A percentile compares a stretch with the other conserved stretches of the same genome.
Conservation (phyloP, 2,113 vertebrate species). For the Mus spicilegus region DNA sequence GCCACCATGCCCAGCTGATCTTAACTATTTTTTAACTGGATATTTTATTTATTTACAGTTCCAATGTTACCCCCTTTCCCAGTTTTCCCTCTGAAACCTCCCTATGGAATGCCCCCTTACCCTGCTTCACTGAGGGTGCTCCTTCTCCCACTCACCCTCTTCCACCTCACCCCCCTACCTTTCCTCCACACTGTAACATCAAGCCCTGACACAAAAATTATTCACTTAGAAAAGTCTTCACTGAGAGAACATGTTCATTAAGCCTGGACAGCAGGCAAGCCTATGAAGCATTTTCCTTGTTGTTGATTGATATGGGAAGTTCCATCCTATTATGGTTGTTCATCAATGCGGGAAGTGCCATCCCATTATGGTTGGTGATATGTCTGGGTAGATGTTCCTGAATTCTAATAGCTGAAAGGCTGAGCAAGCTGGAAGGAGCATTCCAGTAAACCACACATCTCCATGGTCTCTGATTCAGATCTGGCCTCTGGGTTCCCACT, state of each 20-base stretch:
- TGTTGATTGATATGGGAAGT: too few relatives aligned
- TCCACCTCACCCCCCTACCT: too few relatives aligned
- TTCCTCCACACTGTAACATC: too few relatives aligned
- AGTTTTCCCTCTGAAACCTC: too few relatives aligned
- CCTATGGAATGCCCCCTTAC: too few relatives aligned
- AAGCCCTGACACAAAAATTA: not conserved
- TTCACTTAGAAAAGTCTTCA: not conserved
- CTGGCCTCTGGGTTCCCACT: not conserved
- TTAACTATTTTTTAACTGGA: too few relatives aligned
- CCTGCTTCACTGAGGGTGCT: too few relatives aligned
- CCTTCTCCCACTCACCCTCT: too few relatives aligned
- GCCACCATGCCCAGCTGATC: too few relatives aligned
- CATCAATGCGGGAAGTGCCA: not conserved
- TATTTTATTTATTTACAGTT: too few relatives aligned
- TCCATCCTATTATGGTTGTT: too few relatives aligned
- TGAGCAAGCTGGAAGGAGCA: not conserved
- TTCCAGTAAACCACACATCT: not conserved
- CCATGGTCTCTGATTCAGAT: not conserved
- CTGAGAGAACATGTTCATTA: not conserved
- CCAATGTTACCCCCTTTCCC: too few relatives aligned
- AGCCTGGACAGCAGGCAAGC: not conserved
- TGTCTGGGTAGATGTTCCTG: not conserved
- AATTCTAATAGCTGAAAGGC: not conserved
- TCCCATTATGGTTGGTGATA: not conserved
- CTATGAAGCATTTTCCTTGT: not conserved